Evolutionary conservation across 2,888 invertebrate species (phyloP), one percentile per base, ranked within the genome.

Genomic region (Anthrax anthrax): DNA sequence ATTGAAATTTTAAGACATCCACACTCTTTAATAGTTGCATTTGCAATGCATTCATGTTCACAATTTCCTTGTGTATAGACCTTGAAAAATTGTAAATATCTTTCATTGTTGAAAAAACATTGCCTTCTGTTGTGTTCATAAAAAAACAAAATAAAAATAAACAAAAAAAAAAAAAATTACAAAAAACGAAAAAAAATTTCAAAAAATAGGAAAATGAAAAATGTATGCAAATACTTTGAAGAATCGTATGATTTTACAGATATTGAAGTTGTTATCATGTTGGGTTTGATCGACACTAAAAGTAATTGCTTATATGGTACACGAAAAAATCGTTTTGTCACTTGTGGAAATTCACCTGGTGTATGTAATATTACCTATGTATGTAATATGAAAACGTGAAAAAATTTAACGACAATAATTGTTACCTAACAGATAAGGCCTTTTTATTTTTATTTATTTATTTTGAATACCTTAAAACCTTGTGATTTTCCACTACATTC

Each of bases 61-160:
- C 80, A 81, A 63, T 80, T 80, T 42, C 75, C 70, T 60, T 80
- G 78, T 1, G 79, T 79, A 62, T 81, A 80, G 32, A 74, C 71
- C 59, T 74, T 74, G 60, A 72, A 80, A 58, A 72, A 80, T 36
- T 65, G 64, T 41, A 81, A 67, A 51, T 73, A 69, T 29, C 77
- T 69, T 57, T 81, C 80, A 39, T 62, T 64, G 40, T 75, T 73
- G 59, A 78, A 80, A 63, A 72, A 79, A 57, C 80, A 81, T 56
- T 76, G 75, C 37, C 79, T 71, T 48, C 76, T 72, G 10, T 13
- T 32, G 12, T n/a, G n/a, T n/a, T n/a, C n/a, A n/a, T n/a, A 18
- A 18, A 19, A 39, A 18, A 4, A 39, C n/a, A 38, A 39, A 41
- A n/a, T n/a, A 17, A 27, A 27, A 41, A 29, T 38, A 18, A 17